Evolutionary conservation across 2,113 vertebrate genomes (phyloP).

Genomic region (Strix uralensis): DNA sequence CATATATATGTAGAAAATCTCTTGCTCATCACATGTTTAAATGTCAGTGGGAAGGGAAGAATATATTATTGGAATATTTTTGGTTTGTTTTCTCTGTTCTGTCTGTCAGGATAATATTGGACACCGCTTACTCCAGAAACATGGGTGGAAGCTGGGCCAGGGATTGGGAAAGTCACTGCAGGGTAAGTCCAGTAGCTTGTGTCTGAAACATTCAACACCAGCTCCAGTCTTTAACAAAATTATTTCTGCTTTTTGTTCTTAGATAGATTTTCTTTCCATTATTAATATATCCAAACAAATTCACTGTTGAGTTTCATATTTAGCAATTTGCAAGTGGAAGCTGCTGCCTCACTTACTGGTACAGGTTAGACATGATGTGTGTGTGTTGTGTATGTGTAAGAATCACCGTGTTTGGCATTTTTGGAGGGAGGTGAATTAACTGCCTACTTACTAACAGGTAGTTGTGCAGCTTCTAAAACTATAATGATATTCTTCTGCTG

Average conservation of each 20-base stretch:
- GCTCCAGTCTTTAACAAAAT: background rate
- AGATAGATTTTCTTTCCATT: slow-evolving; percentile 50
- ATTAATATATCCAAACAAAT: slow-evolving; percentile 4
- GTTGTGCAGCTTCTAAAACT: background rate
- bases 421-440: background rate
- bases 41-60: slow-evolving; percentile 84
- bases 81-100: slow-evolving; percentile 97
- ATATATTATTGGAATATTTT: slow-evolving; percentile 99
- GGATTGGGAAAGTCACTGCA: slow-evolving; percentile 98
- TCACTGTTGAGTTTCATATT: slow-evolving; percentile 6
- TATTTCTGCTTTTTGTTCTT: slow-evolving; percentile 10
- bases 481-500: background rate
- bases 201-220: background rate
- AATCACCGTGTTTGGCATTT: background rate
- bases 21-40: slow-evolving; percentile 79
- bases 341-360: background rate
- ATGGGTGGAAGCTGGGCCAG: slow-evolving; percentile 99
- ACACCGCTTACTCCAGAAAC: slow-evolving; percentile 99
- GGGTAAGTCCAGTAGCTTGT: slow-evolving; percentile 86
- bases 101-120: slow-evolving; percentile 99
- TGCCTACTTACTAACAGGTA: background rate
- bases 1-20: slow-evolving; percentile 78
- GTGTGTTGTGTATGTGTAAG: background rate
- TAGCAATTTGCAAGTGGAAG: slow-evolving; percentile 37
- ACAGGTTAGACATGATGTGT: background rate